These are phyloP conservation scores for Nomada fabriciana DNA, from an alignment of 2,888 invertebrate genomes.

Conservation along the genomic window DNA sequence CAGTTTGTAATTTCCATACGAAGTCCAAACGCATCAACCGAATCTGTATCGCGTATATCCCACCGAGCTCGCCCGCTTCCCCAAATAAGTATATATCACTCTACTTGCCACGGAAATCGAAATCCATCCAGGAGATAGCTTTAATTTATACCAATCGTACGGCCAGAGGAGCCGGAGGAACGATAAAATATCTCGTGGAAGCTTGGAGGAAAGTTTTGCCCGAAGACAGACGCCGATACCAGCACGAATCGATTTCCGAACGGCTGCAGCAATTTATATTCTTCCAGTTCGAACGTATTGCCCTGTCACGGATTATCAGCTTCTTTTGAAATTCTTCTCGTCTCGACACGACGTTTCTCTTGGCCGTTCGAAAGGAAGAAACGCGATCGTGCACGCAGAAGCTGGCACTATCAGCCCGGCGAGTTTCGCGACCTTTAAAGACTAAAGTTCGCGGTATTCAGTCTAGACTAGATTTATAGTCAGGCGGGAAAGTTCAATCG, in stretches of 20 bases:
- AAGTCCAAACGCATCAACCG: not conserved
- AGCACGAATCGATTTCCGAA: conserved; percentile 45
- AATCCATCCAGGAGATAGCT: conserved; percentile 26
- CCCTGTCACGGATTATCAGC: conserved; percentile 15
- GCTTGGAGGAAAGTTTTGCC: conserved; percentile 40
- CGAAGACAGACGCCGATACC: conserved; percentile 28
- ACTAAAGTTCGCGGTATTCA: conserved; percentile 83
- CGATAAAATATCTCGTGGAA: conserved; percentile 45
- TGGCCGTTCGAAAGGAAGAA: conserved; percentile 51
- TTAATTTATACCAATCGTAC: conserved; percentile 38
- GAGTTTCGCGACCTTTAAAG: conserved; percentile 82
- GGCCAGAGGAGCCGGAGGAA: conserved; percentile 1
- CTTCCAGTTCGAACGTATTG: not conserved
- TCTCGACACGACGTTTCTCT: not conserved
- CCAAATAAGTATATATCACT: not conserved
- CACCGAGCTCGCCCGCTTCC: not conserved
- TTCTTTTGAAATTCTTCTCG: conserved; percentile 38
- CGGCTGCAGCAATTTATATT: conserved; percentile 41
- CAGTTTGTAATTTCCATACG: too few species aligned
- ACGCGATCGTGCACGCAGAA: conserved; percentile 32
- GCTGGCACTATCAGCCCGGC: conserved; percentile 62
- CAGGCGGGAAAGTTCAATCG: conserved; percentile 79
- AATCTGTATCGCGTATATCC: not conserved
- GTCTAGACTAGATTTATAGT: conserved; percentile 78
- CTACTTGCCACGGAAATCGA: conserved; percentile 1